Conservation (phyloP, 2,888 invertebrate species). For the Seira ritae region DNA sequence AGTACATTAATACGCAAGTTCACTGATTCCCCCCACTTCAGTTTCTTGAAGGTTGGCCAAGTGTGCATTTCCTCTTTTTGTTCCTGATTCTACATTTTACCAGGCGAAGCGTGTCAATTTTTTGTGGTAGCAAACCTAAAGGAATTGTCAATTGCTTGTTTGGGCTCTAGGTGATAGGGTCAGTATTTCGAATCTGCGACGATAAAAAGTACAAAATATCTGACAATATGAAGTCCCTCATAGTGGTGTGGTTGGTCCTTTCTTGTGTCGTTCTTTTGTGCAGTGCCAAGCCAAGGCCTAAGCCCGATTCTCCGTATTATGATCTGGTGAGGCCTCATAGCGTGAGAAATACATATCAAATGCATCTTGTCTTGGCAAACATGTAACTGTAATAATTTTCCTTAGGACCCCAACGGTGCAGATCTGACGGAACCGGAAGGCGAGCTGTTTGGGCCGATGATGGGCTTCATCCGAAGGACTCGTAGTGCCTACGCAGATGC, state of each 20-base stretch:
- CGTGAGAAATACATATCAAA: background rate
- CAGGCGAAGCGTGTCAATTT: background rate
- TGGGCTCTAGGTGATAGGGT: no score
- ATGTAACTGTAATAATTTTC: background rate
- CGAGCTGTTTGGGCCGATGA: conserved; percentile 46
- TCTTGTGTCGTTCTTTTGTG: conserved; percentile 28
- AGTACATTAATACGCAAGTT: conserved; percentile 43
- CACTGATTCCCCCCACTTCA: conserved; percentile 43
- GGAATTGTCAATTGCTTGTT: no score
- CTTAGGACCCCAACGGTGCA: conserved; percentile 45
- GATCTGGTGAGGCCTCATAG: conserved; percentile 36
- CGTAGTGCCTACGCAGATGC: conserved; percentile 55
- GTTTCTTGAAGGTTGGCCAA: conserved; percentile 45
- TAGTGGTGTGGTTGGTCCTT: conserved; percentile 1
- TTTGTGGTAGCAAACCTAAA: no score
- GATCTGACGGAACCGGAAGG: conserved; percentile 51
- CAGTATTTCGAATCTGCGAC: no score
- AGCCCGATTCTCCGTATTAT: conserved; percentile 48
- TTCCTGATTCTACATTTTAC: background rate
- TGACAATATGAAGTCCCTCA: conserved; percentile 33
- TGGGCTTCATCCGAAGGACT: conserved; percentile 50
- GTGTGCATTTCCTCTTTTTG: conserved; percentile 41
- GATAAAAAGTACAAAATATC: background rate
- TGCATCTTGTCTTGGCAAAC: background rate
- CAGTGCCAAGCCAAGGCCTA: conserved; percentile 26